Base-by-base conservation (phyloP, 2,888 invertebrate species). In the Taphrorychus bicolor region DNA sequence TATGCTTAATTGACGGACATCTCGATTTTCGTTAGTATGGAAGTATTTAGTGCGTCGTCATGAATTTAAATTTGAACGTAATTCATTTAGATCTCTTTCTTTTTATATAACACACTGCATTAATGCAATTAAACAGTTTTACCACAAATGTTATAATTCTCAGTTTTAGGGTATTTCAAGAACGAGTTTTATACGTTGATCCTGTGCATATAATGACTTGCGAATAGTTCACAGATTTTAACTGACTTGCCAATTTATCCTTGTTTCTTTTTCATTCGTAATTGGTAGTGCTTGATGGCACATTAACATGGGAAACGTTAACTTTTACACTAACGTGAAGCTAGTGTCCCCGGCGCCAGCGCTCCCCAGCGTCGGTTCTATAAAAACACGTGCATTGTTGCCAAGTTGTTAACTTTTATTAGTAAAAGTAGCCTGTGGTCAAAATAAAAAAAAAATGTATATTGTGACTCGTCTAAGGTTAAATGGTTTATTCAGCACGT, bases 171-270 rank as follows among this genome's bases (percentile, higher is more conserved):
- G n/a, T n/a, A n/a, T n/a, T n/a, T n/a, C n/a, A n/a, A n/a, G n/a
- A n/a, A n/a, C n/a, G n/a, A n/a, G n/a, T n/a, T n/a, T n/a, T n/a
- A n/a, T n/a, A n/a, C n/a, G n/a, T n/a, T n/a, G n/a, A n/a, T 45
- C 45, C 45, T 48, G 48, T 19, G 19, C 23, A 52, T n/a, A n/a
- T 22, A 52, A 52, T 52, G 52, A 52, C n/a, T 52, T 21, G 52
- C 52, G 19, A 18, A 22, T 22, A 11, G 22, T 18, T 22, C 22
- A 14, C 52, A 22, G 19, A 22, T 18, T 52, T n/a, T 22, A 52
- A 52, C 52, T 18, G 19, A 9, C 19, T 52, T 52, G 22, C 52
- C 14, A 14, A 52, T 52, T 52, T 22, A 52, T 19, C 52, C 18
- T 48, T 18, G 32, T 17, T 45, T 7, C 5, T 32, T 32, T 45